Evolutionary conservation across 2,113 vertebrate species (phyloP), one percentile per base, ranked within the genome.

Genomic region (Spheniscus mendiculus): DNA sequence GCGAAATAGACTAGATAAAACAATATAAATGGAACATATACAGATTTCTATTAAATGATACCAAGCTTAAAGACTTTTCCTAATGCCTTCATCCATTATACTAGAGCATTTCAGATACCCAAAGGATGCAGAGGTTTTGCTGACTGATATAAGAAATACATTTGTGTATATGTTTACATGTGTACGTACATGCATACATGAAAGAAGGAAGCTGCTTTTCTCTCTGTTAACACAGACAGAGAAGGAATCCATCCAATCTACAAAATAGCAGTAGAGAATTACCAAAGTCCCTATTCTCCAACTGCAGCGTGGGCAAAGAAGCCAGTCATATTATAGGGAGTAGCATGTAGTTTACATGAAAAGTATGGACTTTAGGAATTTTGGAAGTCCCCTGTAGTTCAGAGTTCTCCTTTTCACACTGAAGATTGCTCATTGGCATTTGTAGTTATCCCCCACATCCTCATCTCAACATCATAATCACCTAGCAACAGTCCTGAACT

Each of bases 11-110:
- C 88, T 95, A 97, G 94, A 98, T 97, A 98, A 98, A 98, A 97
- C 92, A 96, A 96, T 97, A 94, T 92, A 97, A 98, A 98, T 59
- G 63, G 94, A 92, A 97, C 40, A 79, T 70, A 93, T 21, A 96
- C 96, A 98, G 95, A 84, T 90, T 96, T 97, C 86, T 97, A 96
- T 98, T 98, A 98, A 98, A 95, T 89, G 92, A 97, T 98, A 96
- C 5, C 12, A 95, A 95, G 89, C 81, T 96, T 89, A 94, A 96
- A 95, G 59, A 79, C 55, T 94, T 96, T 96, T 70, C 38, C 44
- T 92, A 97, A 92, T 87, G 66, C 52, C 18, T 40, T 96, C 72
- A 87, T 71, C 79, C 52, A 62, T 93, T 98, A 91, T 93, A 55
- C 20, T 9, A 89, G 55, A 83, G 44, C 53, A 89, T 59, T 93